These are phyloP conservation scores for Pandemis cinnamomeana DNA, from an alignment of 2,888 invertebrate species.

Conservation along the genomic window DNA sequence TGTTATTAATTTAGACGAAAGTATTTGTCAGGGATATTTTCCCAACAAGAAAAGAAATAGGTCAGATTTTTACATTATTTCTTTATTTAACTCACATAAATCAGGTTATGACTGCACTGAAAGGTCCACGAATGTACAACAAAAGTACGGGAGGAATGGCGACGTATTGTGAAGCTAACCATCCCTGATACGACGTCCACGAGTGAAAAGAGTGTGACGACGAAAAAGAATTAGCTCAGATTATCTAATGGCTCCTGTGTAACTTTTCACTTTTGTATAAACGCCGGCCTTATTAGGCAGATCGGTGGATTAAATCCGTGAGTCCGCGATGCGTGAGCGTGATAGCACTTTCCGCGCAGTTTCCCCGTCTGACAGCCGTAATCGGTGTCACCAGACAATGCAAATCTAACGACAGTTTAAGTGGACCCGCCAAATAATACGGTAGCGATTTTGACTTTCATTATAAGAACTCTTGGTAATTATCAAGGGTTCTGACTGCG, in stretches of 20 bases:
- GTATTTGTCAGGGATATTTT: too few species aligned
- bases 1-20: too few species aligned
- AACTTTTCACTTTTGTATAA: background rate
- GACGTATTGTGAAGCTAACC: too few species aligned
- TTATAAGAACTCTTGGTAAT: background rate
- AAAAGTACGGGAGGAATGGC: too few species aligned
- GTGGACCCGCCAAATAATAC: constrained; percentile 21
- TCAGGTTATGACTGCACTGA: too few species aligned
- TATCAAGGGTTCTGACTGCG: background rate
- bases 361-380: constrained; percentile 23
- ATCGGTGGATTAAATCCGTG: constrained; percentile 5
- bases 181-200: too few species aligned
- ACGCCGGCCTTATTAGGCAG: background rate
- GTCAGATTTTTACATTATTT: too few species aligned
- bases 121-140: too few species aligned
- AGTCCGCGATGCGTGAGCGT: constrained; percentile 7
- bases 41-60: too few species aligned
- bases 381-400: constrained; percentile 24
- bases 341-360: constrained; percentile 31
- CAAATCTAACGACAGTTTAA: constrained; percentile 39
- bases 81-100: too few species aligned
- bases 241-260: background rate
- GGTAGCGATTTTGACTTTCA: constrained; percentile 3
- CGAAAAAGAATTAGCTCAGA: too few species aligned
- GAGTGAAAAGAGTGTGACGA: too few species aligned